Conservation (phyloP, 2,113 vertebrate species). For the Mormyrus iriodes region DNA sequence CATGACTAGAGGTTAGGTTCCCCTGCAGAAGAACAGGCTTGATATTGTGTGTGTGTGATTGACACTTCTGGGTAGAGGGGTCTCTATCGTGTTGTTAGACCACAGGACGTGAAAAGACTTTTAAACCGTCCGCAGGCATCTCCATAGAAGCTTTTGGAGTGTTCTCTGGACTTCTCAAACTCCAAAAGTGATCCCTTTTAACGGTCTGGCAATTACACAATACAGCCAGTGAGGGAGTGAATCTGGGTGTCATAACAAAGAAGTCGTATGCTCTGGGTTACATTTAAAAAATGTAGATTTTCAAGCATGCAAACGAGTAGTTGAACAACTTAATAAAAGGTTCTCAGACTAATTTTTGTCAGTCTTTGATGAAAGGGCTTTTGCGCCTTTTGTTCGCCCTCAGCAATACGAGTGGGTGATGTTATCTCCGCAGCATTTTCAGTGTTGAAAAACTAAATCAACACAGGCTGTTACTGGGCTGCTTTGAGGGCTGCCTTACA, state of each 20-base stretch:
- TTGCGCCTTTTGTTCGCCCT: background rate
- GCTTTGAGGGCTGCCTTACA: background rate
- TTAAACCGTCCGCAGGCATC: background rate
- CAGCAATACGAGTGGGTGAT: background rate
- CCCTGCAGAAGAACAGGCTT: background rate
- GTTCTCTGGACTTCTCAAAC: background rate
- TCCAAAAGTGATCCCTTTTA: background rate
- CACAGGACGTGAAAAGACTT: background rate
- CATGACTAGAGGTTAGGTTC: background rate
- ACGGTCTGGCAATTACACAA: background rate
- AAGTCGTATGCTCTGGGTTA: background rate
- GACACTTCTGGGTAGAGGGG: background rate
- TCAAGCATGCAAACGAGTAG: background rate
- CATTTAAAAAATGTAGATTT: background rate
- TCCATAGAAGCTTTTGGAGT: background rate
- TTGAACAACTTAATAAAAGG: background rate
- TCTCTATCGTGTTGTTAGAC: background rate
- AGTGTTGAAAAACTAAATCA: background rate
- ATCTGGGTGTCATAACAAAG: background rate
- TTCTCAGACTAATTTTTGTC: background rate
- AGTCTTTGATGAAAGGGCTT: background rate
- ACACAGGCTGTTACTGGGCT: background rate
- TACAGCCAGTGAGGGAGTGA: background rate
- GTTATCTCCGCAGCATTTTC: background rate
- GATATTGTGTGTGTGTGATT: background rate